These are phyloP conservation scores for Acipenser transmontanus DNA, from an alignment of 2,797 vertebrate genomes.

Conservation along the genomic window DNA sequence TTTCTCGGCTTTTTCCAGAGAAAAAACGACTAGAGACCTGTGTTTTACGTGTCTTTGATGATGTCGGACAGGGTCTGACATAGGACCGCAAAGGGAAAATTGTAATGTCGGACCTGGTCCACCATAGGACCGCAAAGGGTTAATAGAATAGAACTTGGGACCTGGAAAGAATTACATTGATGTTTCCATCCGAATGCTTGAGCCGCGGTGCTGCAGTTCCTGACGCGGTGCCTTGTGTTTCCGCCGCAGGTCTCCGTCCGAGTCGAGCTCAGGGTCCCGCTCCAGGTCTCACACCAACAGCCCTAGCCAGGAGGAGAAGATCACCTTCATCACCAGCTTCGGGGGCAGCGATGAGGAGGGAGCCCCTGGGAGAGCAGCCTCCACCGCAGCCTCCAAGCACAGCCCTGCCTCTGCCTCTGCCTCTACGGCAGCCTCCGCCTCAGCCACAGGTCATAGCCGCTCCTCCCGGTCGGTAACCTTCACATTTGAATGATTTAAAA, in stretches of 20 bases:
- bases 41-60: too few relatives aligned
- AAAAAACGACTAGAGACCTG: too few relatives aligned
- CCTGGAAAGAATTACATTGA: too few relatives aligned
- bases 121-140: too few relatives aligned
- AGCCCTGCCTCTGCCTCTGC: conserved; percentile 36
- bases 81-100: too few relatives aligned
- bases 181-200: too few relatives aligned
- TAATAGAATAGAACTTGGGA: too few relatives aligned
- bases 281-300: conserved; percentile 78
- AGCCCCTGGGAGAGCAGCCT: conserved; percentile 41
- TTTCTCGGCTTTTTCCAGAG: too few relatives aligned
- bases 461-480: conserved; percentile 96
- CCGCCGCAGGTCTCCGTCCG: conserved; percentile 64
- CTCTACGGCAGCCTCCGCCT: conserved; percentile 26
- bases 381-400: conserved; percentile 61
- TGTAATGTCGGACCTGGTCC: too few relatives aligned
- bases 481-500: conserved; percentile 30
- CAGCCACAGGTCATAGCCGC: conserved; percentile 83
- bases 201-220: too few relatives aligned
- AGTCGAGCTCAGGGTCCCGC: conserved; percentile 79
- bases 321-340: conserved; percentile 95
- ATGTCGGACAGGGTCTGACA: too few relatives aligned
- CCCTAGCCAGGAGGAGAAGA: conserved; percentile 76
- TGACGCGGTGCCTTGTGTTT: not conserved
- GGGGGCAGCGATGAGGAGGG: conserved; percentile 90